Base-by-base conservation (phyloP, 1,140 invertebrate genomes). In the Periplaneta americana region DNA sequence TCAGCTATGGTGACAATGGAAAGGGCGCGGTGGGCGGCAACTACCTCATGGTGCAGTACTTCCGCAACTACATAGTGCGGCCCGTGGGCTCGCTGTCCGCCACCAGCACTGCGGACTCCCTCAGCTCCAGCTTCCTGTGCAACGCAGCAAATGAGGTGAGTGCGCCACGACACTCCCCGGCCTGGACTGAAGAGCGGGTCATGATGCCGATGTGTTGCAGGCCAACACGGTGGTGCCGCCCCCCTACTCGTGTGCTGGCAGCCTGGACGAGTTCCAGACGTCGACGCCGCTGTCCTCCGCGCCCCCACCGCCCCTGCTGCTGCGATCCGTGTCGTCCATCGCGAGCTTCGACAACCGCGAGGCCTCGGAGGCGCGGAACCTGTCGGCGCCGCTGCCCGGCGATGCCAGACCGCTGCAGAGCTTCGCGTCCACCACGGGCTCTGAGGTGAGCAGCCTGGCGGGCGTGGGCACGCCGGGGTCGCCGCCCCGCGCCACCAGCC, bases 111-210 rank as follows among this genome's bases (percentile, higher is more conserved):
- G 90, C 94, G 81, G 95, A 96, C 87, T 95, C 94, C 33, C 89
- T 96, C 78, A 95, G 93, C 86, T 96, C 94, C 81, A 95, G 94
- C 88, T 95, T 94, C 87, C 93, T 95, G 86, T 95, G 94, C 87
- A 95, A 93, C 85, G 91, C 94, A 84, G 91, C 93, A 74, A 96
- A 95, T 88, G 94, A 95, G 89, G 91, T 90, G 84, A 85, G 83
- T 81, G 48, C 2, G 11, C 37, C 37, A 39, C 37, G 11, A 39
- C 4, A 39, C 11, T 39, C 11, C 37, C n/a, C n/a, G n/a, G n/a
- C n/a, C n/a, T n/a, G n/a, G n/a, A n/a, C n/a, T n/a, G n/a, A n/a
- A n/a, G n/a, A n/a, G n/a, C n/a, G n/a, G n/a, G n/a, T n/a, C n/a
- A n/a, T n/a, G n/a, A n/a, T n/a, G n/a, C n/a, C n/a, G n/a, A n/a